Base-by-base conservation (phyloP, 2,888 invertebrate species). In the Seira musarum region DNA sequence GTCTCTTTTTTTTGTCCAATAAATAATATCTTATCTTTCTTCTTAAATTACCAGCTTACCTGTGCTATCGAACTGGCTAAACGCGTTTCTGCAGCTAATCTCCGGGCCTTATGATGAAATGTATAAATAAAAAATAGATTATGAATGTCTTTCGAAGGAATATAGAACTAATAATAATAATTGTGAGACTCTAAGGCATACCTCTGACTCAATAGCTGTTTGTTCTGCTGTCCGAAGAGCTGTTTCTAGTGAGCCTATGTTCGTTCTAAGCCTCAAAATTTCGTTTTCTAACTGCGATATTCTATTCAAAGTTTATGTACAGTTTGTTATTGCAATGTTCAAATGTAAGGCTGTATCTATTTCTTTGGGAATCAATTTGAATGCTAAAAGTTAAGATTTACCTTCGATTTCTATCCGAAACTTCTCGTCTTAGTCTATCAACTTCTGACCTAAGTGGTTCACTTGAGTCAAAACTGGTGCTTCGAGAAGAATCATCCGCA, bases 381-480 rank as follows among this genome's bases (percentile, higher is more conserved):
- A 35, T 21, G 21, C 24, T 25, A 30, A n/a, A 68, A 71, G 49
- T 53, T 17, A 17, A 60, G 13, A 60, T 17, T 49, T 53, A 85
- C 85, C 84, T 83, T 53, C 85, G 76, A 79, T 80, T 82, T 76
- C 82, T 82, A n/a, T 85, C 85, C 15, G 75, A 35, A 25, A 84
- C 19, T 66, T 85, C 85, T 17, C 83, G 64, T 17, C 84, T 67
- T 8, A 85, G 71, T 46, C 82, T 77, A n/a, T 85, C 84, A 21
- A 83, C 71, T 35, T 84, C 82, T 10, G 80, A 70, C 22, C 81
- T 67, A 40, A 82, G 35, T 15, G 81, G 46, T 15, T 82, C 82
- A n/a, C 77, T 71, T 6, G 80, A 73, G 19, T 82, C 82, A 80
- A 82, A 82, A 66, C 80, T 80, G 13, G 80, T 46, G 17, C 82